Evolutionary conservation across 1,140 invertebrate genomes (phyloP).

Genomic region (Drosophila prosaltans): DNA sequence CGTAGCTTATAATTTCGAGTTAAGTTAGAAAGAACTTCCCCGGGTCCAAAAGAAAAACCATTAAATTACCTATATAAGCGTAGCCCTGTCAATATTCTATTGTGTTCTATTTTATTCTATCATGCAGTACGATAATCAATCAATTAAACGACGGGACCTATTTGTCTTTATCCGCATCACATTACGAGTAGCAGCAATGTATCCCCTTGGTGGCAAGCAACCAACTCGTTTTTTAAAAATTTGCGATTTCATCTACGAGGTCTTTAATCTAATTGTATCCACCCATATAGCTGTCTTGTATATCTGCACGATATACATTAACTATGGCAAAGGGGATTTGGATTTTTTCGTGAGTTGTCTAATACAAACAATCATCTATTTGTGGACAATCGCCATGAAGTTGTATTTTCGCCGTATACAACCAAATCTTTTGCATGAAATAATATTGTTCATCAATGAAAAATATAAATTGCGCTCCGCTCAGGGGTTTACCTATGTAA

Average conservation of each 20-base stretch:
- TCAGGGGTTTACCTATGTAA: conserved; percentile 67
- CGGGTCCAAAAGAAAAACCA: neutral
- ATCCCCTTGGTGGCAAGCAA: conserved; percentile 48
- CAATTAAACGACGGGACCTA: conserved; percentile 54
- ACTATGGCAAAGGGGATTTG: conserved; percentile 63
- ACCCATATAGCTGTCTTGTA: conserved; percentile 62
- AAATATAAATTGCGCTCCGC: conserved; percentile 57
- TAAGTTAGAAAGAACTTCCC: conserved; percentile 15
- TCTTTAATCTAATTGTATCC: conserved; percentile 66
- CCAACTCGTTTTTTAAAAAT: conserved; percentile 23
- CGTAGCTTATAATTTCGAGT: conserved; percentile 37
- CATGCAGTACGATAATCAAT: neutral
- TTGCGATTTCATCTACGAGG: conserved; percentile 49
- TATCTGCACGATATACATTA: conserved; percentile 65
- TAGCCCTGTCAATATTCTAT: too few relatives aligned
- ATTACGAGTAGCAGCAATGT: conserved; percentile 65
- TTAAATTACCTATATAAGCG: conserved; percentile 28
- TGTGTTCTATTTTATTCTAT: neutral
- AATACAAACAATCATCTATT: conserved; percentile 74
- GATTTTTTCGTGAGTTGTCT: conserved; percentile 73
- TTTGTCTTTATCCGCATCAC: conserved; percentile 64
- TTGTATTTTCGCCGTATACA: conserved; percentile 67
- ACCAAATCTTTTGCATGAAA: conserved; percentile 38
- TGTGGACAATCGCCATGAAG: conserved; percentile 74
- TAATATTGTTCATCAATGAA: conserved; percentile 58